Conservation (phyloP, 2,113 vertebrate genomes). For the Corythoichthys haematopterus region DNA sequence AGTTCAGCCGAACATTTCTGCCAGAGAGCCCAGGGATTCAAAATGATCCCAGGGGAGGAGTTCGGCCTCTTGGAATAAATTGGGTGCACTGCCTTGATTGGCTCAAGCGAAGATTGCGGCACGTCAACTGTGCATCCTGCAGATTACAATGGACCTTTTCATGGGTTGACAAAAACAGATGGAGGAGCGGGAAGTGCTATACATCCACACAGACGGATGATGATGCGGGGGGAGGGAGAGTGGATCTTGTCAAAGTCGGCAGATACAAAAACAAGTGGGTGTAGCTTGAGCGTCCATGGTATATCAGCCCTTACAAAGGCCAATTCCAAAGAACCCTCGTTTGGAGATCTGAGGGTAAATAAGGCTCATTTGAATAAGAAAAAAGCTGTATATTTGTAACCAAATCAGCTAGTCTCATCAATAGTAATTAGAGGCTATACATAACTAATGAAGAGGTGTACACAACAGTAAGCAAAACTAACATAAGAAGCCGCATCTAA, state of each 20-base stretch:
- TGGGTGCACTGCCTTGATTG: constrained; percentile 39
- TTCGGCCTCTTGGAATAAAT: constrained; percentile 42
- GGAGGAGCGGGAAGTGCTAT: constrained; percentile 71
- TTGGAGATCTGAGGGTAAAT: constrained; percentile 71
- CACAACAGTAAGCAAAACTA: constrained; percentile 59
- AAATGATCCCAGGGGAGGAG: constrained; percentile 42
- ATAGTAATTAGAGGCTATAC: constrained; percentile 75
- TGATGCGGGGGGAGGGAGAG: constrained; percentile 43
- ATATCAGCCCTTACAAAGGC: constrained; percentile 62
- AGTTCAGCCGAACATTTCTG: constrained; percentile 72
- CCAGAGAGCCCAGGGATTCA: constrained; percentile 52
- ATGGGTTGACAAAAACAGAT: constrained; percentile 72
- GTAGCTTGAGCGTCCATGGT: constrained; percentile 41
- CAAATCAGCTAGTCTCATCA: constrained; percentile 70
- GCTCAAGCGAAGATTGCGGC: constrained; percentile 42
- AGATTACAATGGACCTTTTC: constrained; percentile 72
- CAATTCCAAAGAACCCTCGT: constrained; percentile 60
- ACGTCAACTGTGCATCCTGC: constrained; percentile 61
- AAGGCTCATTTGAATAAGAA: constrained; percentile 76
- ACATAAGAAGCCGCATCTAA: constrained; percentile 43
- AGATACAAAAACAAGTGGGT: constrained; percentile 71
- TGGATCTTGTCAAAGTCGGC: constrained; percentile 51
- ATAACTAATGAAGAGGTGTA: constrained; percentile 72
- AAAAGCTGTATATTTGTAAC: constrained; percentile 73
- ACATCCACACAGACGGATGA: constrained; percentile 66